These are phyloP conservation scores for Agrenia bidenticulata DNA, from an alignment of 2,888 invertebrate species.

Conservation along the genomic window DNA sequence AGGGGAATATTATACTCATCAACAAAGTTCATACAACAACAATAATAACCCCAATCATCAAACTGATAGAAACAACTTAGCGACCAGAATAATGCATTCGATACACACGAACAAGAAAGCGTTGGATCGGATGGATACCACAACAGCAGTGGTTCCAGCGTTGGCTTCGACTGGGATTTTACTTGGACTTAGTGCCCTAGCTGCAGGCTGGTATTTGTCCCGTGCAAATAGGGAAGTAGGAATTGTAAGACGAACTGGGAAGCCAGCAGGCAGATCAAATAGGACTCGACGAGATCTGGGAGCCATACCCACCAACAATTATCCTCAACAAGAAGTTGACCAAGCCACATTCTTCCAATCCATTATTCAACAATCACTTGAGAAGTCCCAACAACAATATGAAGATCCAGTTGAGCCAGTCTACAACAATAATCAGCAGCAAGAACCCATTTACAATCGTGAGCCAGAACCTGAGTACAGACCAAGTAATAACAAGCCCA, in stretches of 20 bases:
- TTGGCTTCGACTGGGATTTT: conserved; percentile 50
- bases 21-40: conserved; percentile 9
- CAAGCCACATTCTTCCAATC: conserved; percentile 52
- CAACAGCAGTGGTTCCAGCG: conserved; percentile 49
- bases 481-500: conserved; percentile 16
- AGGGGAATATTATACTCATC: conserved; percentile 12
- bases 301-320: conserved; percentile 18
- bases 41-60: conserved; percentile 14
- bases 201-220: conserved; percentile 53
- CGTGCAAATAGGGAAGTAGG: conserved; percentile 52
- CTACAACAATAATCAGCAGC: conserved; percentile 18
- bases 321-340: conserved; percentile 36
- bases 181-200: conserved; percentile 50
- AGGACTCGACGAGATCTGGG: conserved; percentile 32
- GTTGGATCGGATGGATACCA: conserved; percentile 47
- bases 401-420: conserved; percentile 25
- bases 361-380: conserved; percentile 52
- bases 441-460: conserved; percentile 20
- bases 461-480: conserved; percentile 9
- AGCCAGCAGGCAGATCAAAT: conserved; percentile 19
- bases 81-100: conserved; percentile 45
- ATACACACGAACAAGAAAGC: conserved; percentile 45
- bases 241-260: conserved; percentile 46
- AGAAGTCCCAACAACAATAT: conserved; percentile 51
- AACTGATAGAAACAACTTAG: conserved; percentile 1